Base-by-base conservation (phyloP, 2,113 vertebrate species). In the Bungarus multicinctus region DNA sequence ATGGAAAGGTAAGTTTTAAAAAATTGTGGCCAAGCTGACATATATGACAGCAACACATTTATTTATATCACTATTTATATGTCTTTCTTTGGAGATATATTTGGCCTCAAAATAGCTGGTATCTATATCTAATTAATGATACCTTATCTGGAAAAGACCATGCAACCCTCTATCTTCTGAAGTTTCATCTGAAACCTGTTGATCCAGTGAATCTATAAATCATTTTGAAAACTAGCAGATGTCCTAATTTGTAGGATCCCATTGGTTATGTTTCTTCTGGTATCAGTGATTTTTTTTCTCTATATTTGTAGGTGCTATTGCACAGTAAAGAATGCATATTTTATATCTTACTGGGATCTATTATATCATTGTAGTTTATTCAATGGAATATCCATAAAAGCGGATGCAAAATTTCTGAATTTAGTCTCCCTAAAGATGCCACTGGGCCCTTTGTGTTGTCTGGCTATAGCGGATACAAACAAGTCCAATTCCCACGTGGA, bases 351-450 rank as follows among this genome's bases (percentile, higher is more conserved):
- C 47, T 34, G 2, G 5, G 12, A 25, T 64, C 25, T 23, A 0
- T 93, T 93, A 93, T 93, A 85, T 93, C 60, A 0, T 93, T 90
- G 47, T 94, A 99, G 99, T 99, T 99, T 94, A 98, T 99, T 96
- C 99, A 99, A 96, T 99, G 99, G 99, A 99, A 99, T 96, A 99
- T 99, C 95, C 99, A 99, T 94, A 99, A 98, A 89, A 99, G 98
- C 52, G 99, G 99, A 5, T 98, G 98, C 94, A 99, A 99, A 95
- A 98, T 99, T 92, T 98, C 98, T 0, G 99, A 99, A 93, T 98
- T 98, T 25, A 90, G 60, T 14, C 97, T 99, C 89, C 98, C 99
- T 4, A 96, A 98, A 0, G 99, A 99, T 0, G 98, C 99, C 93
- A 99, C 99, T 0, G 99, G 99, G 8, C 99, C 99, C 55, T 99